These are phyloP conservation scores for Cheiracanthium punctorium DNA, from an alignment of 2,888 invertebrate species.

Conservation along the genomic window DNA sequence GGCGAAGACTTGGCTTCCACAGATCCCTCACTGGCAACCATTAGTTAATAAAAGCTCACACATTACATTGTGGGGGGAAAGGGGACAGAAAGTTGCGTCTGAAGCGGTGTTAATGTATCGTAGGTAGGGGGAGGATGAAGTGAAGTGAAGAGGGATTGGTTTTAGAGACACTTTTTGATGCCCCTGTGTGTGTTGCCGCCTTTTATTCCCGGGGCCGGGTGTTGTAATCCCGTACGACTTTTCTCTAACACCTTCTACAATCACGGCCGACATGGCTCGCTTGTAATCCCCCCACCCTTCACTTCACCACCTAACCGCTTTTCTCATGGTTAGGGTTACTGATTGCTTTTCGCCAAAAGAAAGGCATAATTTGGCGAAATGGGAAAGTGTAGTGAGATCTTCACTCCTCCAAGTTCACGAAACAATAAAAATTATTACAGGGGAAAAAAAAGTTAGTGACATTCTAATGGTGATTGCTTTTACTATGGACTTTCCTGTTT, in stretches of 20 bases:
- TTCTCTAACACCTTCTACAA: slow-evolving; percentile 56
- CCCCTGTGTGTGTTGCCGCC: slow-evolving; percentile 24
- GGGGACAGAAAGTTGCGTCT: not conserved
- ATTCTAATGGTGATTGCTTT: too few relatives aligned
- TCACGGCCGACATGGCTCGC: slow-evolving; percentile 41
- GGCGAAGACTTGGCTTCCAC: slow-evolving; percentile 29
- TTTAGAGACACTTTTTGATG: slow-evolving; percentile 62
- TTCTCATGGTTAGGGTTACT: not conserved
- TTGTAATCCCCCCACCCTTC: too few relatives aligned
- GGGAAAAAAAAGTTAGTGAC: too few relatives aligned
- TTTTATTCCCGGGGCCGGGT: slow-evolving; percentile 42
- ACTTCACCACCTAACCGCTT: not conserved
- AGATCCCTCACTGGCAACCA: slow-evolving; percentile 45
- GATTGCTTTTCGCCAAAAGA: not conserved
- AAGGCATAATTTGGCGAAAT: slow-evolving; percentile 8
- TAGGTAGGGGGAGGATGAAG: slow-evolving; percentile 15
- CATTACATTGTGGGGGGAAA: slow-evolving; percentile 15
- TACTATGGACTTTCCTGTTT: too few relatives aligned
- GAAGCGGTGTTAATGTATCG: slow-evolving; percentile 59
- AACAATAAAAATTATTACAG: too few relatives aligned
- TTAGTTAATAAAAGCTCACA: slow-evolving; percentile 44
- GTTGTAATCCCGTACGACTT: slow-evolving; percentile 53
- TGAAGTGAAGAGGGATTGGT: slow-evolving; percentile 49
- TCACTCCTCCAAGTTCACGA: too few relatives aligned
- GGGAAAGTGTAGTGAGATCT: too few relatives aligned